These are phyloP conservation scores for Cordilura impudica DNA, from an alignment of 2,888 invertebrate species.

Conservation along the genomic window DNA sequence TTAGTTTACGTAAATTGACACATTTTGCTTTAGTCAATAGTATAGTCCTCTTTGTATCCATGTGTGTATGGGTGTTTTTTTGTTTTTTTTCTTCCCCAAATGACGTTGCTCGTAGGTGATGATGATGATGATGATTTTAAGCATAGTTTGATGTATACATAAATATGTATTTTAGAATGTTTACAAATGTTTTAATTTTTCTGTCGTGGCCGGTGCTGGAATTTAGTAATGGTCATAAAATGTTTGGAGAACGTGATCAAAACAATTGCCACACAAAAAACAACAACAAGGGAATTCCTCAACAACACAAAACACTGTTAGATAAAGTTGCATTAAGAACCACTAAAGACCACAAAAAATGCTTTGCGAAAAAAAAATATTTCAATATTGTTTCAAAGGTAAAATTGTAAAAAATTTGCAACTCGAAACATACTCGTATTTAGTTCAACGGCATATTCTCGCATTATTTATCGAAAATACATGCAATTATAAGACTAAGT, in stretches of 20 bases:
- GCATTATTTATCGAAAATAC: too few species aligned
- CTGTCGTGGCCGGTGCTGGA: neutral
- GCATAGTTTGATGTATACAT: constrained; percentile 13
- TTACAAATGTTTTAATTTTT: neutral
- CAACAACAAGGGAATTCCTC: neutral
- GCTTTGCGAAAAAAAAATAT: too few species aligned
- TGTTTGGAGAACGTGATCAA: constrained; percentile 22
- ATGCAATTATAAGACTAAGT: too few species aligned
- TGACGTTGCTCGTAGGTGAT: neutral
- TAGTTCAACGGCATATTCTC: too few species aligned
- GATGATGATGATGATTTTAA: constrained; percentile 22
- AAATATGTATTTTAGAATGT: neutral
- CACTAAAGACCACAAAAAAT: neutral
- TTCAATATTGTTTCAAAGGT: too few species aligned
- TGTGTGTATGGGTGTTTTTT: neutral
- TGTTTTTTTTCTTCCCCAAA: neutral
- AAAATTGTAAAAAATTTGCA: too few species aligned
- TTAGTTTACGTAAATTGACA: constrained; percentile 21
- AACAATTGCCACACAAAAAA: neutral
- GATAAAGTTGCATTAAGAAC: neutral
- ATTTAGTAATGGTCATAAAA: constrained; percentile 23
- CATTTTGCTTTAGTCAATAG: neutral
- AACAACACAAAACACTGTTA: too few species aligned
- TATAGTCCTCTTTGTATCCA: neutral
- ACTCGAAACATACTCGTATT: too few species aligned